Evolutionary conservation across 2,797 vertebrate genomes (phyloP), one percentile per base, ranked within the genome.

Genomic region (Lepilemur ruficaudatus): DNA sequence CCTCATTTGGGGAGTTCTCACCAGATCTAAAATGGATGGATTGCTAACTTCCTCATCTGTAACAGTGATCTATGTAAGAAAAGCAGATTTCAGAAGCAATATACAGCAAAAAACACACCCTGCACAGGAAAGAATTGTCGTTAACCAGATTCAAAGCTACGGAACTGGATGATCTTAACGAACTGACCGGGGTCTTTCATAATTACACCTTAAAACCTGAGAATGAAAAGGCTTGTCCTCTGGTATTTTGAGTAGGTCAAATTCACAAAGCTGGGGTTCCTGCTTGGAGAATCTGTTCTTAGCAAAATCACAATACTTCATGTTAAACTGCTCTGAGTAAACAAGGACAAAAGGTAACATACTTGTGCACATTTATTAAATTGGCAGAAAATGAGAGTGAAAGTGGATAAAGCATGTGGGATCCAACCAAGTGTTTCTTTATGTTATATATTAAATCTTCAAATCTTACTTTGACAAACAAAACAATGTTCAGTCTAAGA

Each of bases 1-100:
- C 93, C 99, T 99, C 99, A 99, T 99, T 2, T 98, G 99, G 14
- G 99, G 99, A 61, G 99, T 99, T 97, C 98, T 99, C 98, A 99
- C 96, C 94, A 99, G 98, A 95, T 99, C 99, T 1, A 99, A 80
- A 93, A 99, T 98, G 63, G 99, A 99, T 22, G 99, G 99, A 30
- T 99, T 98, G 13, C 97, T 96, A 41, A 98, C 94, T 22, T 99
- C 98, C 41, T 98, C 98, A 0, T 98, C 99, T 30, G 96, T 97
- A 46, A 99, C 94, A 1, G 98, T 98, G 98, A 99, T 99, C 98
- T 99, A 97, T 92, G 92, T 32, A 85, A 95, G 94, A 98, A 57
- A 98, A 95, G 93, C 0, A 63, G 90, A 96, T 50, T 81, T 91
- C 0, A 95, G 82, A 79, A 65, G 95, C 93, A 96, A 76, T 63